Evolutionary conservation across 2,797 vertebrate genomes (phyloP).

Genomic region (Luscinia luscinia): DNA sequence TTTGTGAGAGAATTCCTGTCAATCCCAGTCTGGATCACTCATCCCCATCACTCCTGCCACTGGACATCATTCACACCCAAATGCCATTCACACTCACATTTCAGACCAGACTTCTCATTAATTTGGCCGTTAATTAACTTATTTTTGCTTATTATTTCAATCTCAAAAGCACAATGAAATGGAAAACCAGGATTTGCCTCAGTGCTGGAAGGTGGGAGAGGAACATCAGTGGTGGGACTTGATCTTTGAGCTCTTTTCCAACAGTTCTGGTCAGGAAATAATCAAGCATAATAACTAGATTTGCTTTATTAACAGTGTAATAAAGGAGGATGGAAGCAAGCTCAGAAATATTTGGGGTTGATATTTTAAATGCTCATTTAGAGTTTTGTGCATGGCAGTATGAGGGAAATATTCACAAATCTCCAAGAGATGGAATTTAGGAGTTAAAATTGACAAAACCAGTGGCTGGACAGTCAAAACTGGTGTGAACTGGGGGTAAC

Average conservation of each 20-base stretch:
- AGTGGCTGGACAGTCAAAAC: background rate
- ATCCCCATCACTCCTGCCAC: background rate
- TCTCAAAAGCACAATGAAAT: background rate
- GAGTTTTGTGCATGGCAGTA: rapidly evolving
- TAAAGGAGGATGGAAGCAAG: rapidly evolving
- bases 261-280: background rate
- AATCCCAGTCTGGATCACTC: background rate
- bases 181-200: background rate
- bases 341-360: background rate
- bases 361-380: background rate
- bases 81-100: background rate
- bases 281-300: background rate
- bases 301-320: rapidly evolving
- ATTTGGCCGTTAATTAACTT: background rate
- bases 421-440: background rate
- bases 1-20: background rate
- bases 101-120: background rate
- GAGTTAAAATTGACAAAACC: background rate
- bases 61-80: background rate
- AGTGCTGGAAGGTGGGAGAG: background rate
- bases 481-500: background rate
- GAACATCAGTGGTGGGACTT: background rate
- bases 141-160: rapidly evolving
- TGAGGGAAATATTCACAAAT: background rate
- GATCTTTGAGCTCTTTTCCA: background rate